Evolutionary conservation across 2,113 vertebrate genomes (phyloP).

Genomic region (Osmerus mordax): DNA sequence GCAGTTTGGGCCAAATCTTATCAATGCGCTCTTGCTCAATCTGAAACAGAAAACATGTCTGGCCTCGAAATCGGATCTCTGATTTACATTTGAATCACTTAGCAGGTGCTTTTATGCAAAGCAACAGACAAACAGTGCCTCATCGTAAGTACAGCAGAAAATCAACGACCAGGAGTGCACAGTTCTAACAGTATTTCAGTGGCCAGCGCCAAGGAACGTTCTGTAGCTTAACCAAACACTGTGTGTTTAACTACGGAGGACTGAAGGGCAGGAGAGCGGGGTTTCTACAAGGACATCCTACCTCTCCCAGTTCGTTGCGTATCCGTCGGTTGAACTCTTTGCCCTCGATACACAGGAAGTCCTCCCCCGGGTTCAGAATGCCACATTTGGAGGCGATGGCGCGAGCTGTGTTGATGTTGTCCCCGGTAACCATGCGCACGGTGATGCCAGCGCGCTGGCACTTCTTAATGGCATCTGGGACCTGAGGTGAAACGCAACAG

Average conservation of each 20-base stretch:
- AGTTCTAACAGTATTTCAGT: not conserved
- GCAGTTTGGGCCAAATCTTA: slow-evolving; percentile 96
- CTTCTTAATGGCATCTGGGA: slow-evolving; percentile 94
- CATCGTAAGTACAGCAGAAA: too few relatives aligned
- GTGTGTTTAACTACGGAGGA: too few relatives aligned
- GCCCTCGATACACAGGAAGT: slow-evolving; percentile 94
- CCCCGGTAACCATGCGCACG: slow-evolving; percentile 97
- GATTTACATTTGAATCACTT: too few relatives aligned
- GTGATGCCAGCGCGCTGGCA: slow-evolving; percentile 97
- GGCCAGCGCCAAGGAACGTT: too few relatives aligned
- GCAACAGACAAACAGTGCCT: not conserved
- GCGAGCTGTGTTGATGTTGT: slow-evolving; percentile 96
- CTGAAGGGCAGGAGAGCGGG: too few relatives aligned
- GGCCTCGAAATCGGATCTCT: too few relatives aligned
- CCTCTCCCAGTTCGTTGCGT: slow-evolving; percentile 93
- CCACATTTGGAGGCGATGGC: slow-evolving; percentile 95
- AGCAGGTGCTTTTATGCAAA: too few relatives aligned
- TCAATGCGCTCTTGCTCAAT: slow-evolving; percentile 96
- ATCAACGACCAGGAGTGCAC: not conserved
- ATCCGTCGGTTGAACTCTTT: slow-evolving; percentile 97
- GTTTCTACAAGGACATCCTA: slow-evolving; percentile 41
- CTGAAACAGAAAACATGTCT: slow-evolving; percentile 62
- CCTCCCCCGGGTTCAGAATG: slow-evolving; percentile 90
- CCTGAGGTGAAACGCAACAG: slow-evolving; percentile 63
- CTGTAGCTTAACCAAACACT: too few relatives aligned